Evolutionary conservation across 2,888 invertebrate species (phyloP).

Genomic region (Xestobium rufovillosum): DNA sequence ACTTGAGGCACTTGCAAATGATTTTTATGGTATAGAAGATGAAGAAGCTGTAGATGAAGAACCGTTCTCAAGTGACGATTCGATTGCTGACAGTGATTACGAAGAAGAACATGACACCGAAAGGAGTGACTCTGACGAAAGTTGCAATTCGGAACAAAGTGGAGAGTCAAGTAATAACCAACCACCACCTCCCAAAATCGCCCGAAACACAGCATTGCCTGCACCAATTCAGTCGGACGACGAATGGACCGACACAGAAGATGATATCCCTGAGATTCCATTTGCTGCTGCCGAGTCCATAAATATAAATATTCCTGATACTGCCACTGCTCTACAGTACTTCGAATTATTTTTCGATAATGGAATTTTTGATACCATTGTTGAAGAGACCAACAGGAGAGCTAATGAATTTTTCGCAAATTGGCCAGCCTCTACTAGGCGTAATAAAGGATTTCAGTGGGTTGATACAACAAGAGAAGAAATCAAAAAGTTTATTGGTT

Average conservation of each 20-base stretch:
- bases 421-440: too few relatives aligned
- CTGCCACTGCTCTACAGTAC: slow-evolving; percentile 2
- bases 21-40: slow-evolving; percentile 3
- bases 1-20: slow-evolving; percentile 2
- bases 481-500: too few relatives aligned
- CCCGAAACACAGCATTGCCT: background rate
- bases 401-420: too few relatives aligned
- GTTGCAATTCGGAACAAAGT: slow-evolving; percentile 7
- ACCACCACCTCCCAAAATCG: too few relatives aligned
- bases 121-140: slow-evolving; percentile 5
- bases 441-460: too few relatives aligned
- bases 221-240: background rate
- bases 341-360: slow-evolving; percentile 5
- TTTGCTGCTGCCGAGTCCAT: slow-evolving; percentile 3
- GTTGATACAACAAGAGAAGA: too few relatives aligned
- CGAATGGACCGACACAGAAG: slow-evolving; percentile 4
- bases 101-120: background rate
- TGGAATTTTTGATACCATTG: too few relatives aligned
- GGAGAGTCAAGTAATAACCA: background rate
- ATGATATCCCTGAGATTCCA: slow-evolving; percentile 3
- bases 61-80: slow-evolving; percentile 6
- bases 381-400: too few relatives aligned
- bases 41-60: slow-evolving; percentile 3
- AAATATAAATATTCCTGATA: slow-evolving; percentile 5
- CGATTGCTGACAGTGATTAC: background rate